Percentiles rank a stretch among this genome's conserved stretches.
Conservation (phyloP, 2,113 vertebrate species). For the Vulpes vulpes region DNA sequence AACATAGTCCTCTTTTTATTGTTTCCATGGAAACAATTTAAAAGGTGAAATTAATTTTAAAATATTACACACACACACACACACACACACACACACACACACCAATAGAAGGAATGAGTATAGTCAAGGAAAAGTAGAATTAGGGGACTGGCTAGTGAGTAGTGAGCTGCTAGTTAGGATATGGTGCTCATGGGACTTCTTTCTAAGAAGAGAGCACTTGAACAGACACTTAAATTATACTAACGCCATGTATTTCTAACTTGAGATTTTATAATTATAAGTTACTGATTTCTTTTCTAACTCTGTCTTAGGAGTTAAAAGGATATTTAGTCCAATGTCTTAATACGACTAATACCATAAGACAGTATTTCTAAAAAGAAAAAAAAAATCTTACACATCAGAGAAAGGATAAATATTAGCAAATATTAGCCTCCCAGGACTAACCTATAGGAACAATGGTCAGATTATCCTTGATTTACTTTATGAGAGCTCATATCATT, state of each 20-base stretch:
- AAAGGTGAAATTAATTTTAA: background rate
- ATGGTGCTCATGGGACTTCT: rapidly evolving
- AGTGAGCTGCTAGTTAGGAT: background rate
- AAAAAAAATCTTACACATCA: background rate
- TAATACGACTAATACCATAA: background rate
- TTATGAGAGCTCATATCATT: background rate
- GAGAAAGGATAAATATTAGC: background rate
- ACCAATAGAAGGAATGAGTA: background rate
- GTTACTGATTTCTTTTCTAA: background rate
- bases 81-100: background rate
- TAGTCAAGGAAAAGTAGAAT: background rate
- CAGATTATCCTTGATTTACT: background rate
- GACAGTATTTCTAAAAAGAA: background rate
- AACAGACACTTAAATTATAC: background rate
- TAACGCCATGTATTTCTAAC: background rate
- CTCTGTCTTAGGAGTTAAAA: background rate
- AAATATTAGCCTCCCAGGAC: background rate
- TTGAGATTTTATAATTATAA: background rate
- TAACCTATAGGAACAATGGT: background rate
- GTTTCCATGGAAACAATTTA: background rate
- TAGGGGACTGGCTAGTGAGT: rapidly evolving
- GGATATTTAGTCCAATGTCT: background rate
- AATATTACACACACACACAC: background rate
- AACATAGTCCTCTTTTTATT: background rate
- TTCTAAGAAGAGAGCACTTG: background rate